Evolutionary conservation across 2,888 invertebrate species (phyloP).

Genomic region (Parthenolecanium corni): DNA sequence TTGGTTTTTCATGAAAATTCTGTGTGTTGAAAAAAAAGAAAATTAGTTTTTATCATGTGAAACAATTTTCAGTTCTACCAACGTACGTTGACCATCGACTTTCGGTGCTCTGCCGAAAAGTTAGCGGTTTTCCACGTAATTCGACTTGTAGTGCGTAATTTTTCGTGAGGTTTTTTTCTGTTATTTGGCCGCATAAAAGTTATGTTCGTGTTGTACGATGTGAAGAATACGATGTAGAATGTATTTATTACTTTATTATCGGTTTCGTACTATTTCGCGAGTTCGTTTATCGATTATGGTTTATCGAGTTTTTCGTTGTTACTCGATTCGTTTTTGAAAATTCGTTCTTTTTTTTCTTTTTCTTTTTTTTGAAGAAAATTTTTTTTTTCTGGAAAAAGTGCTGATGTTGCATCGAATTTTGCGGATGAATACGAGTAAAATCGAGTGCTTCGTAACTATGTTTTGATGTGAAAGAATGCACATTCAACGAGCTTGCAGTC

Average conservation of each 20-base stretch:
- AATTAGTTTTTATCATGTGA: too few species aligned
- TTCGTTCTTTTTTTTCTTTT: slow-evolving; percentile 6
- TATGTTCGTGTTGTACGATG: background rate
- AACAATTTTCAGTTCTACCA: too few species aligned
- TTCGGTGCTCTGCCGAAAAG: too few species aligned
- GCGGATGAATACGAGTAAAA: background rate
- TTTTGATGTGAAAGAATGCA: slow-evolving; percentile 18
- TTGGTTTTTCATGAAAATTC: too few species aligned
- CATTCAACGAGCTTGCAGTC: slow-evolving; percentile 16
- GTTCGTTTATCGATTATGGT: background rate
- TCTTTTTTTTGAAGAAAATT: background rate
- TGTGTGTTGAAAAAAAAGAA: too few species aligned
- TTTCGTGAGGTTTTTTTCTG: background rate
- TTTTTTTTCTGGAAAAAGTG: too few species aligned
- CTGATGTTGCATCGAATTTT: too few species aligned
- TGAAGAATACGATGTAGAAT: background rate
- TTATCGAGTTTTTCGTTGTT: background rate
- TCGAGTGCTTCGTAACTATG: slow-evolving; percentile 14
- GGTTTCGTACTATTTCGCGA: slow-evolving; percentile 3
- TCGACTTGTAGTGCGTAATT: too few species aligned
- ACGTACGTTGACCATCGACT: too few species aligned
- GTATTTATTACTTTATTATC: background rate
- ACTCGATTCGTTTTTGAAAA: background rate
- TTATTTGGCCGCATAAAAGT: background rate
- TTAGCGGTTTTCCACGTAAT: too few species aligned